A percentile compares a stretch with the other conserved stretches of the same genome.
phyloP scores from a whole-genome alignment of 2,888 invertebrate genomes.

The Orchesellides sinensis region DNA sequence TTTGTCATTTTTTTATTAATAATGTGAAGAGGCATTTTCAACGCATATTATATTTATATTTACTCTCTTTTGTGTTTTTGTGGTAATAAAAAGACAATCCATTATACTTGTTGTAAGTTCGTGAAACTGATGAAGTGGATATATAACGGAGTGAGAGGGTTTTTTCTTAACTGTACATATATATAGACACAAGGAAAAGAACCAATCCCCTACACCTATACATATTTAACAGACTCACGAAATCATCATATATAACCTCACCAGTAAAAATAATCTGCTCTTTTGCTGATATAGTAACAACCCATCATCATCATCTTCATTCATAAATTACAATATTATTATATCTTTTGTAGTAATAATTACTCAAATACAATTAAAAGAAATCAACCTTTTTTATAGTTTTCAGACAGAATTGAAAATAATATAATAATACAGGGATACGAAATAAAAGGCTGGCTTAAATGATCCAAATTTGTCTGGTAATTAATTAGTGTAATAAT shows the following conservation, averaged over 20 bases:
- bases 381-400: too few relatives aligned
- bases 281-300: conserved; percentile 40
- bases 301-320: conserved; percentile 50
- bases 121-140: conserved; percentile 10
- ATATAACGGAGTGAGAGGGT: conserved; percentile 8
- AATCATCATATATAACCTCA: conserved; percentile 38
- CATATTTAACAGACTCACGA: too few relatives aligned
- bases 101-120: conserved; percentile 18
- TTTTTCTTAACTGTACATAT: not conserved
- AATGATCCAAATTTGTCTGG: too few relatives aligned
- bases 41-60: not conserved
- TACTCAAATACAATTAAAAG: conserved; percentile 1
- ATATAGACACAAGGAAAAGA: too few relatives aligned
- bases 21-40: conserved; percentile 29
- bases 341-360: not conserved
- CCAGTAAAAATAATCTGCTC: conserved; percentile 55
- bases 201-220: too few relatives aligned
- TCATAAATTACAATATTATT: conserved; percentile 6
- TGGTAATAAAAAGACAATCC: conserved; percentile 25
- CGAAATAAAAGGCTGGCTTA: too few relatives aligned
- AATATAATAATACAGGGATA: too few relatives aligned
- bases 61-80: conserved; percentile 6
- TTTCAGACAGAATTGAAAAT: too few relatives aligned
- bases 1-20: conserved; percentile 27
- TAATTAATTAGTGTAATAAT: too few relatives aligned